Evolutionary conservation across 2,888 invertebrate genomes (phyloP), one percentile per base, ranked within the genome.

Genomic region (Andrena camellia): DNA sequence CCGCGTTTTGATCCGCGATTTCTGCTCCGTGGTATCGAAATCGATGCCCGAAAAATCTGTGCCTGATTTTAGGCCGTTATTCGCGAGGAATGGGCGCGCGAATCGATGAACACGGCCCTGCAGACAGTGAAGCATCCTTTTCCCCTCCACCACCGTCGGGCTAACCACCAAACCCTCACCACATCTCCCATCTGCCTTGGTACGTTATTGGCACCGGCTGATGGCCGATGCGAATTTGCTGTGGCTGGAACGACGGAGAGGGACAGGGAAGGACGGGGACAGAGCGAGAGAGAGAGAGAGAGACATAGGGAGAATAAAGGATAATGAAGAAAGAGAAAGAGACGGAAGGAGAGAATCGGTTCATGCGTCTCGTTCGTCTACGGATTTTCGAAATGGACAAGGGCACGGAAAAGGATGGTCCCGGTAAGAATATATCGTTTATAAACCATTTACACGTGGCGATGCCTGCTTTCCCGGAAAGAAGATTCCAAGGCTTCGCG

Each of bases 161-260:
- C 85, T 81, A 80, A 86, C 83, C 81, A 57, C 76, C 85, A 71
- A 78, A 71, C 84, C 85, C 82, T 89, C 82, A 48, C 81, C 85
- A 60, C 88, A 84, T 88, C 85, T 83, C 81, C 89, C 87, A 87
- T 89, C 89, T 89, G 89, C 84, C 84, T 87, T 82, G 81, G 84
- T 88, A 88, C 90, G 90, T 90, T 92, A 92, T 92, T 92, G 91
- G 90, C 90, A 91, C 87, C 89, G 90, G 89, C 87, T 89, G 90
- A 90, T 89, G 86, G 87, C 85, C 90, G 89, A 90, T 89, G 90
- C 86, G 90, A 90, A 90, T 91, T 91, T 88, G 86, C 89, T 70
- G 86, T 84, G 84, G 85, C 79, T 78, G 64, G 79, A 84, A 92
- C 92, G 78, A 76, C 72, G 68, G 73, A 70, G 66, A 42, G 26